Evolutionary conservation across 2,113 vertebrate genomes (phyloP).

Genomic region (Indicator indicator): DNA sequence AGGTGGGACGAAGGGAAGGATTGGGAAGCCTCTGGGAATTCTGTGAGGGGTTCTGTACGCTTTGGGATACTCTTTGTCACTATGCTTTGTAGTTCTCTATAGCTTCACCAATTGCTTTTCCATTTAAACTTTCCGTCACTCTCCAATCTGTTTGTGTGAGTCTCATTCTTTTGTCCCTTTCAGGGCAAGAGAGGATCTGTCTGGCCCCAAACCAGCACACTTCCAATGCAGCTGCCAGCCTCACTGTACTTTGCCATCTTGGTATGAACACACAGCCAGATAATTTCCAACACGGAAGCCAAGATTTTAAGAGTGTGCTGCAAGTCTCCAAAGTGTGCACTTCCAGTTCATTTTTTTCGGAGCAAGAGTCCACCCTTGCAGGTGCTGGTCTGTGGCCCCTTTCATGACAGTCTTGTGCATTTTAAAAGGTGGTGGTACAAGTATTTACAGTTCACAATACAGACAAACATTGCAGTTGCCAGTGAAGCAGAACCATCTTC

Average conservation of each 20-base stretch:
- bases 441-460: neutral
- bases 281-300: neutral
- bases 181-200: too few species aligned
- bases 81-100: too few species aligned
- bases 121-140: too few species aligned
- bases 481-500: neutral
- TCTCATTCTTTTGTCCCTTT: too few species aligned
- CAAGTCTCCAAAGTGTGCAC: neutral
- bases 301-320: neutral
- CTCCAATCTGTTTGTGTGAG: too few species aligned
- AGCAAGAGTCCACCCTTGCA: neutral
- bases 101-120: too few species aligned
- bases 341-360: neutral
- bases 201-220: too few species aligned
- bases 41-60: too few species aligned
- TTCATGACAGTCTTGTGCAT: fast-evolving
- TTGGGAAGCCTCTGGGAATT: too few species aligned
- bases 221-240: neutral
- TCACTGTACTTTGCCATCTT: neutral
- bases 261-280: neutral
- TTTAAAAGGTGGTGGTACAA: neutral
- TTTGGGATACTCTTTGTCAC: too few species aligned
- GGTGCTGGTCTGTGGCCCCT: fast-evolving
- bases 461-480: neutral
- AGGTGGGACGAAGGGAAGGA: too few species aligned